phyloP scores from a whole-genome alignment of 2,113 vertebrate species.

The Halcyon malimbica region DNA sequence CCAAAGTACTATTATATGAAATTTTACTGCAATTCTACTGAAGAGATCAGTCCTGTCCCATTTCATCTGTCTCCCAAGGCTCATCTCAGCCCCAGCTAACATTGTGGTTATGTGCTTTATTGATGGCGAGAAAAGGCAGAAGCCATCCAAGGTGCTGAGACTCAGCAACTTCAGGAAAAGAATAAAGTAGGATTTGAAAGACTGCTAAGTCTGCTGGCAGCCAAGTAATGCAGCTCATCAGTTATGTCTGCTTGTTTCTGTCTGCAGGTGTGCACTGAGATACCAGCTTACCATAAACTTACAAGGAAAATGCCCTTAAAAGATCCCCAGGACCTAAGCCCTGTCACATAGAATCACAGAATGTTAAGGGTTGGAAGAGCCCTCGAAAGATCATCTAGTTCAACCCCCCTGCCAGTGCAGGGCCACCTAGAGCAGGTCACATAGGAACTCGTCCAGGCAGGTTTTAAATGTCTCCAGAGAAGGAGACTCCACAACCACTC shows the following conservation, averaged over 20 bases:
- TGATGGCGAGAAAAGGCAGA: not conserved
- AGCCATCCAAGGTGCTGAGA: not conserved
- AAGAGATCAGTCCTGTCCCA: not conserved
- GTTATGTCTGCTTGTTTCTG: not conserved
- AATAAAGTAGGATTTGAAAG: not conserved
- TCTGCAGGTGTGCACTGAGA: not conserved
- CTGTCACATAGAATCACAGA: not conserved
- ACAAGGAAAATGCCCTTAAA: fast-evolving
- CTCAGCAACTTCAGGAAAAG: not conserved
- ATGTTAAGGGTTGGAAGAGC: no score
- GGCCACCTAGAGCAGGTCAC: no score
- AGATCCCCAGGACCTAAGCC: not conserved
- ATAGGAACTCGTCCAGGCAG: no score
- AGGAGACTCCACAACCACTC: no score
- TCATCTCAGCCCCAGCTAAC: not conserved
- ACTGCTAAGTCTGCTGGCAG: not conserved
- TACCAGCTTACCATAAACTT: not conserved
- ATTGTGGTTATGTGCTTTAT: not conserved
- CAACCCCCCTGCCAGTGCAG: no score
- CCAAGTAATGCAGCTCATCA: not conserved
- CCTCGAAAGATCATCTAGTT: no score
- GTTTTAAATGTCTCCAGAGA: no score
- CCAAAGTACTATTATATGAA: not conserved
- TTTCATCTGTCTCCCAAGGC: not conserved
- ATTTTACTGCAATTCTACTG: not conserved